phyloP scores from a whole-genome alignment of 1,140 invertebrate genomes.

The Temnothorax nylanderi region DNA sequence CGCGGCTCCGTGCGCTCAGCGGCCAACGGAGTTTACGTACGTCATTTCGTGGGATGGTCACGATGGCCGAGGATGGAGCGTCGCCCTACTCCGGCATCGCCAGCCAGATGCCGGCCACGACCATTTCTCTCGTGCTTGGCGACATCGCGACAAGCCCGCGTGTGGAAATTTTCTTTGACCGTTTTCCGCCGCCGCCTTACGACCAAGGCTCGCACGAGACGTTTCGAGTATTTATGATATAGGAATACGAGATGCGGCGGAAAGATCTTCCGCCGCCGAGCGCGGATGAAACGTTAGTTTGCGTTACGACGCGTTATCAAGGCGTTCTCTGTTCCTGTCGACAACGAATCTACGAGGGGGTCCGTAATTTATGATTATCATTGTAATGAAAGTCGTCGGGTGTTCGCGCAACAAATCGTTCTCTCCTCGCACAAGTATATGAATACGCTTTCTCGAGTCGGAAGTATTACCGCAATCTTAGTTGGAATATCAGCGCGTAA shows the following conservation, averaged over 20 bases:
- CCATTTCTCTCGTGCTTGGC: constrained; percentile 47
- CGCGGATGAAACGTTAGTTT: constrained; percentile 53
- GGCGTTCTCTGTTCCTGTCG: not conserved
- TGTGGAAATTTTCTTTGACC: constrained; percentile 63
- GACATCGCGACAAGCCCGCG: constrained; percentile 62
- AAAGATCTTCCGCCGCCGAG: not conserved
- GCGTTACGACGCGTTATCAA: constrained; percentile 27
- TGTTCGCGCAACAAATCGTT: constrained; percentile 18
- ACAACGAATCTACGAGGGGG: not conserved
- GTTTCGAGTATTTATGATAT: constrained; percentile 63
- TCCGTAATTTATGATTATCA: constrained; percentile 32
- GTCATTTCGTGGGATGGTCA: constrained; percentile 66
- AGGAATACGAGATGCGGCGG: constrained; percentile 50
- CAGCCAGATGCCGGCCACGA: constrained; percentile 41
- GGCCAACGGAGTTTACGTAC: constrained; percentile 47
- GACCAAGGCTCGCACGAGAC: not conserved
- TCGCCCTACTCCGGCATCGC: not conserved
- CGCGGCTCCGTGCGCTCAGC: not conserved
- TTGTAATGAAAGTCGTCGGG: not conserved
- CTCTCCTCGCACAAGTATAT: not conserved
- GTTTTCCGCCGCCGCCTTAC: not conserved
- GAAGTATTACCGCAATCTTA: not conserved
- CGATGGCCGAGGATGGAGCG: not conserved
- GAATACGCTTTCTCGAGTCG: not conserved
- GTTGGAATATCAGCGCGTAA: not conserved